Evolutionary conservation across 92 coral and sea anemone genomes (phyloP), one percentile per base, ranked within the genome.

Genomic region (Phenganax marumi): DNA sequence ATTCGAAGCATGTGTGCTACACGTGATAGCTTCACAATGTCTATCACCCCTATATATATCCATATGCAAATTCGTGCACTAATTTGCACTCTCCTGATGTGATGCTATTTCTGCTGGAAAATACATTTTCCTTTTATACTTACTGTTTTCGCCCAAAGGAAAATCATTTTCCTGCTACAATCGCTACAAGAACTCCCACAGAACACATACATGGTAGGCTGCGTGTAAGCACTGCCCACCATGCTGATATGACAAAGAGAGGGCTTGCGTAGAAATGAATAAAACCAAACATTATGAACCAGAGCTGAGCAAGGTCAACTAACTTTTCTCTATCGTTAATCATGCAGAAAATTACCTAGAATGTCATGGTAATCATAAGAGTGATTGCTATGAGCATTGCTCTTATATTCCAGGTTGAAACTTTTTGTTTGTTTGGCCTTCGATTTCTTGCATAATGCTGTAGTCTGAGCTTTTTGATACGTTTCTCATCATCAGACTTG

Each of bases 401-500:
- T 64, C 26, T 18, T 64, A 22, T 18, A 64, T 18, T 64, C 71
- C 71, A 12, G 71, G 13, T 25, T 16, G 71, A 64, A 64, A 14
- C 2, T 64, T 22, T 64, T 64, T 22, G 71, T 18, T 8, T 64
- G 71, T 16, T 22, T 16, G 19, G 19, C 12, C 71, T 64, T 64
- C 21, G 25, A 18, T 22, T 64, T 25, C 13, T 64, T 54, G 18
- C 60, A 6, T 54, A 54, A n/a, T 12, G 60, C 60, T 54, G 60
- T 12, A n/a, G 6, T 0, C 18, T 54, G 60, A 81, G 2, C 43
- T 33, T 33, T 33, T 33, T 33, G 24, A 77, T 84, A 60, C 83
- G 75, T 68, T 85, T 77, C 63, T 82, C 86, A 76, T 56, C 86
- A 13, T 71, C 83, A 25, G 68, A 78, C 7, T 78, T 65, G 76